Evolutionary conservation across 1,140 invertebrate genomes (phyloP), one percentile per base, ranked within the genome.

Genomic region (Oncopodura yosiiana): DNA sequence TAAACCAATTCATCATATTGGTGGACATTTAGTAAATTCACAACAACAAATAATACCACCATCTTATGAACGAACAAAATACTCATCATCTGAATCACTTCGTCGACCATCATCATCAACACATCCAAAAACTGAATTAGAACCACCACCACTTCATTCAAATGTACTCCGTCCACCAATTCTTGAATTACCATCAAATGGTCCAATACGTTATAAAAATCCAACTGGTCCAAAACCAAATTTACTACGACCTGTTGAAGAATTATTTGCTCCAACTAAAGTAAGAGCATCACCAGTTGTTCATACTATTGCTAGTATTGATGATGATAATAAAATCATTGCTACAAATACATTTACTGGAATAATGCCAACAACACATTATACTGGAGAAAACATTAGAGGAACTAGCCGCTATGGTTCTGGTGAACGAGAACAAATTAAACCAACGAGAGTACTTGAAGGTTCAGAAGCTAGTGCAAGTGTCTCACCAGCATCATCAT

Each of bases 281-380:
- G 34, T 48, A 24, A 51, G 54, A 6, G 32, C 56, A 34, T 60
- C 50, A 8, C n/a, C n/a, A n/a, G n/a, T n/a, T n/a, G 45, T 67
- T 26, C 66, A 67, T 37, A 67, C 65, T 2, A 68, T 68, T 34
- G 68, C 64, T 2, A 67, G 62, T 30, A 61, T 69, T 36, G 66
- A 68, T 52, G 65, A 67, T 46, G 64, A 66, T 36, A 69, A 69
- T 37, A 64, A 64, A 49, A 67, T 69, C 42, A 60, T 68, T 2
- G 46, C 56, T 16, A 67, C 67, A 21, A 66, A 62, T 30, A 58
- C 61, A 23, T 55, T 63, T 27, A 59, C 58, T 12, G 57, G 57
- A 2, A 57, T 63, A 39, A 16, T 60, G 1, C 56, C 61, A 29
- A 27, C 56, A 4, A 30, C n/a, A 4, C 21, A n/a, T 5, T 19